phyloP scores from a whole-genome alignment of 2,888 invertebrate species.

The Cephus pulcher region DNA sequence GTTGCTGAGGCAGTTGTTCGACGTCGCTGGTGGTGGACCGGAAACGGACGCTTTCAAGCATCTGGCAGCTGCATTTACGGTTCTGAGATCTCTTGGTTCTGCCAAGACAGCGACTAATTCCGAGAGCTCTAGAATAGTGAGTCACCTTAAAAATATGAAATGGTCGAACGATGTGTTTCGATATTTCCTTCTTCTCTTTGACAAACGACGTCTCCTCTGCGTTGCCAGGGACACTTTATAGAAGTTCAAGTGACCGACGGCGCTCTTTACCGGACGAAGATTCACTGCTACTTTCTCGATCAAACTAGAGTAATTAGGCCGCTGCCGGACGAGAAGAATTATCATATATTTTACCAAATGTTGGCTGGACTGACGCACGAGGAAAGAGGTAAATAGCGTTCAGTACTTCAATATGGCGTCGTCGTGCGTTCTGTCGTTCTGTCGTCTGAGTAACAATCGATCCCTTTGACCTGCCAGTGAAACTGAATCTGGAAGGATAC shows the following conservation, averaged over 20 bases:
- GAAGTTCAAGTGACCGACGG: slow-evolving; percentile 97
- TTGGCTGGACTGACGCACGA: slow-evolving; percentile 88
- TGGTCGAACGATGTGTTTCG: no score
- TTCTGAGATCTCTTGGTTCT: slow-evolving; percentile 89
- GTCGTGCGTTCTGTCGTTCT: slow-evolving; percentile 4
- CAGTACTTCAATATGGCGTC: neutral
- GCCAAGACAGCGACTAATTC: slow-evolving; percentile 92
- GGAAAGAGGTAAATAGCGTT: slow-evolving; percentile 73
- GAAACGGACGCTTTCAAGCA: slow-evolving; percentile 98
- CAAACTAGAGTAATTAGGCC: slow-evolving; percentile 92
- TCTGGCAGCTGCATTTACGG: slow-evolving; percentile 94
- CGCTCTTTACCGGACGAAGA: slow-evolving; percentile 93
- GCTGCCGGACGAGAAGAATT: slow-evolving; percentile 90
- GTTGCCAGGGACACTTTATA: slow-evolving; percentile 89
- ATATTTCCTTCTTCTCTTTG: no score
- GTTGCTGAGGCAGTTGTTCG: slow-evolving; percentile 89
- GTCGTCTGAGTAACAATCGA: slow-evolving; percentile 5
- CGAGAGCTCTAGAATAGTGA: slow-evolving; percentile 92
- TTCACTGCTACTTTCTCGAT: slow-evolving; percentile 95
- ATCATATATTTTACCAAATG: slow-evolving; percentile 97
- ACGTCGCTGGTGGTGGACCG: slow-evolving; percentile 93
- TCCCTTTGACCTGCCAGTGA: slow-evolving; percentile 66
- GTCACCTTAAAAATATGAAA: slow-evolving; percentile 40
- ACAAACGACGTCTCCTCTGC: neutral
- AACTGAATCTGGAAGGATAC: slow-evolving; percentile 89